Conservation (phyloP, 2,113 vertebrate genomes). For the Oenanthe melanoleuca region DNA sequence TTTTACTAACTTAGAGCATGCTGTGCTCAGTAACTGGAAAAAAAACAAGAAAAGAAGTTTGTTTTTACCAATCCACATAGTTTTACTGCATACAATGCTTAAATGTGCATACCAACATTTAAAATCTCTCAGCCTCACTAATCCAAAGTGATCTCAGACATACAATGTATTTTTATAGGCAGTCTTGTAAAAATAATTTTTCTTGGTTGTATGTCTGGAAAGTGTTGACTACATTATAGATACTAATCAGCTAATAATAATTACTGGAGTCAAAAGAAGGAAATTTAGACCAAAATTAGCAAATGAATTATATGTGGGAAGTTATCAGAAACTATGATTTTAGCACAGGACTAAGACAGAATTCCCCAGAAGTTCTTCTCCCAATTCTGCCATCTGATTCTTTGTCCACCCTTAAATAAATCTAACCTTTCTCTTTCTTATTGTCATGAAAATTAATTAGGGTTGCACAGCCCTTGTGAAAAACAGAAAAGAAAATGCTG, state of each 20-base stretch:
- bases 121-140: background rate
- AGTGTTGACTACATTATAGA: background rate
- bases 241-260: background rate
- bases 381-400: background rate
- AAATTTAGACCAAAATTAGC: background rate
- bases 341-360: background rate
- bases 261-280: background rate
- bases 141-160: background rate
- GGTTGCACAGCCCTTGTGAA: background rate
- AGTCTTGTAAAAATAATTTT: conserved; percentile 7
- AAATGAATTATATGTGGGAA: background rate
- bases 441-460: background rate
- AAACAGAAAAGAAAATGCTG: background rate
- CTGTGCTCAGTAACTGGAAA: background rate
- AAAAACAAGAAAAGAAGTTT: background rate
- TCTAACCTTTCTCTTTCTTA: background rate
- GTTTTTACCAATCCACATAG: background rate
- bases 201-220: background rate
- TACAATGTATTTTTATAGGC: background rate
- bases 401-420: background rate
- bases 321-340: background rate
- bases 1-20: background rate
- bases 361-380: background rate
- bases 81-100: background rate
- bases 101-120: background rate